phyloP scores from a whole-genome alignment of 2,888 invertebrate genomes.

The Meiosimyza platycephala region DNA sequence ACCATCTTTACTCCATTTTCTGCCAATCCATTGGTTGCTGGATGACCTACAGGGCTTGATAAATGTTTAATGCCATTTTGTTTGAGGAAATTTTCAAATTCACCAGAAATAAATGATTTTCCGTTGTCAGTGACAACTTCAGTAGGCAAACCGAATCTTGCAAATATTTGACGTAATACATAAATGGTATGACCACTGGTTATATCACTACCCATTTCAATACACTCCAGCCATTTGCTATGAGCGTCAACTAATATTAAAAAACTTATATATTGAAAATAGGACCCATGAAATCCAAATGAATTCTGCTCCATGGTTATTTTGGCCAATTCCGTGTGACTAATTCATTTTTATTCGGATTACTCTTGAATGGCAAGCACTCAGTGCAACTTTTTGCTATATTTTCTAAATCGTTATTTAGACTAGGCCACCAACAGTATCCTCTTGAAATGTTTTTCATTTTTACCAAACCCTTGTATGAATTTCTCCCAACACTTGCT shows the following conservation, averaged over 20 bases:
- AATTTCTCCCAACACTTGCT: not conserved
- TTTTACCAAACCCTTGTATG: not conserved
- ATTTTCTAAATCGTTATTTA: not conserved
- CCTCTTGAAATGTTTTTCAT: not conserved
- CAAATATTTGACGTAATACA: not conserved
- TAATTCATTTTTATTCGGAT: not conserved
- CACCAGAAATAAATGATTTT: not conserved
- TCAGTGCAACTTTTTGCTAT: not conserved
- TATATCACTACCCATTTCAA: not conserved
- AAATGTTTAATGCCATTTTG: not conserved
- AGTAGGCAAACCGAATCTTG: not conserved
- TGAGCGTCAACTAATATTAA: slow-evolving; percentile 1
- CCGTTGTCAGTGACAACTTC: not conserved
- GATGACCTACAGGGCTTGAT: slow-evolving; percentile 36
- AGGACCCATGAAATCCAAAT: too few species aligned
- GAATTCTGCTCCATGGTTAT: not conserved
- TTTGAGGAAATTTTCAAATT: slow-evolving; percentile 24
- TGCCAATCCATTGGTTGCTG: slow-evolving; percentile 40
- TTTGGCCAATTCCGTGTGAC: not conserved
- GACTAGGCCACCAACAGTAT: not conserved
- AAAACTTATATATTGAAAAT: not conserved
- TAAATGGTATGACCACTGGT: not conserved
- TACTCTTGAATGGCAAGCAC: slow-evolving; percentile 2
- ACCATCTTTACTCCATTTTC: slow-evolving; percentile 31
- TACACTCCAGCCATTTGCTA: not conserved